Conservation (phyloP, 2,113 vertebrate species). For the Microcebus ravelobensis region DNA sequence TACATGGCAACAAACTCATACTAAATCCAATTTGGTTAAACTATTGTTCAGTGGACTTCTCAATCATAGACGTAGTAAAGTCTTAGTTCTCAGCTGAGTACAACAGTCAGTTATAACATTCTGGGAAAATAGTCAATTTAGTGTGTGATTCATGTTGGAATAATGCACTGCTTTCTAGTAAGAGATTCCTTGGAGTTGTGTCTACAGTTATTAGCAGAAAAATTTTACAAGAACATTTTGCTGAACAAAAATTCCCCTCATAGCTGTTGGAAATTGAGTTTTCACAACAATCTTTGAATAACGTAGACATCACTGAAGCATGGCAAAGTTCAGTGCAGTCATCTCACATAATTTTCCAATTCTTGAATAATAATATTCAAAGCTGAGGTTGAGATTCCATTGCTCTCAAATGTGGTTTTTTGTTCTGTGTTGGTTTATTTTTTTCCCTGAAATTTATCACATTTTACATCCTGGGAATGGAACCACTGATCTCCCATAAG, state of each 20-base stretch:
- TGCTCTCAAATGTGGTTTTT: constrained; percentile 58
- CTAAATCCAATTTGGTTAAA: background rate
- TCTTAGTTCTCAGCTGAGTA: background rate
- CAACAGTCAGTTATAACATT: constrained; percentile 44
- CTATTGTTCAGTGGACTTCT: background rate
- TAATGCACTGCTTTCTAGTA: constrained; percentile 79
- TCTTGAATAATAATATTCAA: constrained; percentile 33
- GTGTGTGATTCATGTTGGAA: constrained; percentile 75
- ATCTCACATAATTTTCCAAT: constrained; percentile 55
- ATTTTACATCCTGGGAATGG: constrained; percentile 64
- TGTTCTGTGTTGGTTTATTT: constrained; percentile 63
- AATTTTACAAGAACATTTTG: constrained; percentile 62
- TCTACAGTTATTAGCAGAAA: constrained; percentile 59
- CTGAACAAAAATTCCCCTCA: constrained; percentile 59
- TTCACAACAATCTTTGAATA: constrained; percentile 56
- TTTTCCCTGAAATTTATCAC: constrained; percentile 55
- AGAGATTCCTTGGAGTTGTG: constrained; percentile 71
- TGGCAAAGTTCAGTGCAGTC: constrained; percentile 31
- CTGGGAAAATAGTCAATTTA: constrained; percentile 64
- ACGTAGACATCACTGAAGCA: constrained; percentile 46
- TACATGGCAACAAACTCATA: background rate
- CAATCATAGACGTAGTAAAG: background rate
- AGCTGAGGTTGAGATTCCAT: constrained; percentile 33
- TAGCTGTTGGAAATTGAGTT: constrained; percentile 76
- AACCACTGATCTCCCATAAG: constrained; percentile 59